Base-by-base conservation (phyloP, 2,888 invertebrate species). In the Nephrocerus scutellatus region DNA sequence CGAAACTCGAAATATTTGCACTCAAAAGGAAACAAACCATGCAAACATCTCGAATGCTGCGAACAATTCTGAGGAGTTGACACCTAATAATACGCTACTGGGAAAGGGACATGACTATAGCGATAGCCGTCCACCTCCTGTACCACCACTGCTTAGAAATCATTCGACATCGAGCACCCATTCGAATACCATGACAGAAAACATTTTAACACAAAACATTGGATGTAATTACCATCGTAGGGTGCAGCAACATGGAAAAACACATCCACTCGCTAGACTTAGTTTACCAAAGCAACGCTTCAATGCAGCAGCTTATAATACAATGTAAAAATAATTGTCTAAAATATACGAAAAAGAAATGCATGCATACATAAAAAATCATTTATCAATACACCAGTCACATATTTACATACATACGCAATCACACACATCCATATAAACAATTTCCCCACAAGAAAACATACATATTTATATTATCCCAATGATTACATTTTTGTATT, bases 191-290 rank as follows among this genome's bases (percentile, higher is more conserved):
- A 49, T 54, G 46, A 54, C 50, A 43, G 57, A 56, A 30, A 55
- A 53, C 44, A 51, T 55, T 44, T 43, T 51, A 47, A 43, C 52
- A 35, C 51, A 46, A 38, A 53, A 43, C 49, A 47, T 29, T 47
- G 51, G 32, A 50, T 47, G 30, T 49, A 54, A 44, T 46, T 63
- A 80, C 61, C 62, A 80, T 62, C 80, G 76, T 54, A 84, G 84
- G 68, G 80, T 84, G 70, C 84, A 86, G 70, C 90, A 91, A 68
- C 90, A 88, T 66, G 91, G 91, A 56, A 88, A 87, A 70, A 89
- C 85, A 59, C 91, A 92, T 75, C 91, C 92, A 52, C 75, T 92
- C 61, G 82, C 89, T 59, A 83, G 84, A 77, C 77, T 92, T 70
- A 82, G 81, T 72, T 75, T 82, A 70, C 79, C 76, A 68, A 80